These are phyloP conservation scores for Alethe diademata DNA, from an alignment of 2,113 vertebrate genomes.

Conservation along the genomic window DNA sequence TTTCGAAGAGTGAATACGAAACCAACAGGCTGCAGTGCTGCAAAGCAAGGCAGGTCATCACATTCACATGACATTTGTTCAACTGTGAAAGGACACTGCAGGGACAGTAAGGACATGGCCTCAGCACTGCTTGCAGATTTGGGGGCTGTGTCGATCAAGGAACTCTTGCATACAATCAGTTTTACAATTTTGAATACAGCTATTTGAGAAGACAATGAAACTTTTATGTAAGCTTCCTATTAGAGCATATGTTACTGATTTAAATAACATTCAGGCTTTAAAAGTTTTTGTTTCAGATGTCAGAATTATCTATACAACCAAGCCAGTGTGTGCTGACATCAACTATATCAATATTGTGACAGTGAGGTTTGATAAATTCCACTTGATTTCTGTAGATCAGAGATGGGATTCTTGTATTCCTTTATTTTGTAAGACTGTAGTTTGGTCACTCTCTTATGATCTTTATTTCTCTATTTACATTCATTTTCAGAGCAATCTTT, in stretches of 20 bases:
- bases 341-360: background rate
- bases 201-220: slow-evolving; percentile 37
- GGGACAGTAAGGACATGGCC: background rate
- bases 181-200: background rate
- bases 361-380: background rate
- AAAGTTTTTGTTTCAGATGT: slow-evolving; percentile 31
- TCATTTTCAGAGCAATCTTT: background rate
- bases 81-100: background rate
- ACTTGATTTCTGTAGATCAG: background rate
- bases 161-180: background rate
- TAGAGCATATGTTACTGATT: slow-evolving; percentile 50
- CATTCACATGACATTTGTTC: background rate
- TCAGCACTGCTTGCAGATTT: background rate
- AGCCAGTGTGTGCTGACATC: background rate
- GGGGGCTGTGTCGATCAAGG: background rate
- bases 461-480: background rate
- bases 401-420: background rate
- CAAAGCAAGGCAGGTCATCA: background rate
- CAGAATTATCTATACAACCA: slow-evolving; percentile 30
- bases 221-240: slow-evolving; percentile 31
- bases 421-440: background rate
- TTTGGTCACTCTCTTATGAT: background rate
- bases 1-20: background rate
- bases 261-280: slow-evolving; percentile 9
- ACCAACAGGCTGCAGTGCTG: background rate